Evolutionary conservation across 2,888 invertebrate species (phyloP), one percentile per base, ranked within the genome.

Genomic region (Drosophila nr. perissopoda): DNA sequence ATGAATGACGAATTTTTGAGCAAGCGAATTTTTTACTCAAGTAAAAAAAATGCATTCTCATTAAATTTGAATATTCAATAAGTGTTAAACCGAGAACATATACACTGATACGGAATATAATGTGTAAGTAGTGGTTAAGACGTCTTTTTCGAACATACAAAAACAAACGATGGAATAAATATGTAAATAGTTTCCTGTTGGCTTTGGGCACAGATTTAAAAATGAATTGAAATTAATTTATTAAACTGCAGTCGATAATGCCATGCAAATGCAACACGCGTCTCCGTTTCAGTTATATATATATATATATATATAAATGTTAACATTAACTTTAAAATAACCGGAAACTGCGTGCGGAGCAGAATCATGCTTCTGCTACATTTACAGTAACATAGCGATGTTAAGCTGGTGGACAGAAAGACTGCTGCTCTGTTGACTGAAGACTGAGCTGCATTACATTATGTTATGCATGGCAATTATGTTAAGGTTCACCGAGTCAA

Each of bases 151-250:
- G 13, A 4, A 38, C 38, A 51, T 16, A 29, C 34, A 49, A 56
- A 56, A 34, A n/a, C 36, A 38, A 38, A 56, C 40, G 51, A 51
- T 40, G 16, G 51, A 42, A 40, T 34, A 21, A 34, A 54, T 40
- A 4, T 68, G 56, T 51, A 51, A 65, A 51, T 56, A 51, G 66
- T 29, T 27, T 34, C 16, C 18, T 33, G 36, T 27, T 53, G 53
- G n/a, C 18, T 45, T 29, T 27, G n/a, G 36, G 36, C 53, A 21
- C 33, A 25, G n/a, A 18, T 25, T 51, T 25, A 2, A 11, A 25
- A 42, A 52, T 40, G 13, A 29, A 61, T 33, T 13, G 7, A 38
- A 51, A 34, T 21, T 25, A 21, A 4, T 42, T 42, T 21, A 38
- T 63, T 63, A 33, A 38, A 38, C 36, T 16, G 53, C 38, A 38